Evolutionary conservation across 2,113 vertebrate species (phyloP), one percentile per base, ranked within the genome.

Genomic region (Thalassoma bifasciatum): DNA sequence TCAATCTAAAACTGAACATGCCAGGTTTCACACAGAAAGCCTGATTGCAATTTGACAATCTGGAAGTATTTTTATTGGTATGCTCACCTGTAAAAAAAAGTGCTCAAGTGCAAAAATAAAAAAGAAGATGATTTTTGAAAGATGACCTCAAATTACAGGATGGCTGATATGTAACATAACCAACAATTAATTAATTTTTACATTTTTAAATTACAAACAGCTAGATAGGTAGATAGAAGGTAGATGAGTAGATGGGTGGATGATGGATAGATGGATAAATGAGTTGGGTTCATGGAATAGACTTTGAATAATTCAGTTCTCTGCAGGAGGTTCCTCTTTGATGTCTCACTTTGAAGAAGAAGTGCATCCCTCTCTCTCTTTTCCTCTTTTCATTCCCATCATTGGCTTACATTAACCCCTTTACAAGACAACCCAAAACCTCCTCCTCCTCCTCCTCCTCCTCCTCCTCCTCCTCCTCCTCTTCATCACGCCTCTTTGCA

Each of bases 271-370:
- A 24, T 40, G 36, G 36, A 57, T 60, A 23, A 6, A 42, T 30
- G 3, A 4, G 34, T 19, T 51, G 24, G 11, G 83, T 69, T 89
- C 88, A 86, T 79, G 81, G 87, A 82, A 72, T 77, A 42, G 53
- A 60, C 56, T 66, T 77, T 93, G 82, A 94, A 94, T 93, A 91
- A 89, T 92, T 93, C 90, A 94, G 68, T 76, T 89, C 87, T 84
- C 91, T 66, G 44, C 91, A 88, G 85, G 83, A 86, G 92, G 92
- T 90, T 84, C 36, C 85, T 88, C 87, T 93, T 91, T 94, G 91
- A 88, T 61, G 86, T 94, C 79, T 90, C 84, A 78, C 91, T 86
- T 88, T 75, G 92, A 93, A 90, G 77, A 86, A 85, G 21, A 5
- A 76, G 74, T 81, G 51, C 76, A 77, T 81, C 24, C 77, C 46